A percentile compares a stretch with the other conserved stretches of the same genome.
phyloP scores from a whole-genome alignment of 30 jellyfish, hydroid and myxozoan species.

The Hydractinia echinata region DNA sequence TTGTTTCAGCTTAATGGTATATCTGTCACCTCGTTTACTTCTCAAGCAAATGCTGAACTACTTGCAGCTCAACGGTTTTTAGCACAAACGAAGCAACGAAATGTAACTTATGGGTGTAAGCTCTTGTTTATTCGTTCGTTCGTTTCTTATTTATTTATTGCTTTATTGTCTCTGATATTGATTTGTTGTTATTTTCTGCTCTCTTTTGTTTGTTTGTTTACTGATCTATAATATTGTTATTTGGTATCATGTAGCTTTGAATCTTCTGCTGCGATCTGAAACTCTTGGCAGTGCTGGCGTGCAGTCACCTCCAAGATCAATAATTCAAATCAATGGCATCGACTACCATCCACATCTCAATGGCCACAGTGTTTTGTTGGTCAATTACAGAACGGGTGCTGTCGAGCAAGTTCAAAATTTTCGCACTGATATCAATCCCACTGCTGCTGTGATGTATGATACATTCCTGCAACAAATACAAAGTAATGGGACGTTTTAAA shows the following conservation, averaged over 20 bases:
- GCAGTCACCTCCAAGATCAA: slow-evolving; percentile 65
- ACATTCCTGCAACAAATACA: slow-evolving; percentile 36
- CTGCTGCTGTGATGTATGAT: slow-evolving; percentile 36
- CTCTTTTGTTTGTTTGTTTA: too few relatives aligned
- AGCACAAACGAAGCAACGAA: slow-evolving; percentile 56
- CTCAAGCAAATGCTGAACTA: slow-evolving; percentile 48
- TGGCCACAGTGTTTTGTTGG: slow-evolving; percentile 57
- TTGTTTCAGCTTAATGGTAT: slow-evolving; percentile 46
- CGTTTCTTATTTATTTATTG: background rate
- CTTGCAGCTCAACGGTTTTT: slow-evolving; percentile 46
- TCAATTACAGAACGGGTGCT: slow-evolving; percentile 53
- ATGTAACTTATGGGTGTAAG: slow-evolving; percentile 62
- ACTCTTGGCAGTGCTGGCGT: slow-evolving; percentile 77
- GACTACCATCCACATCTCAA: slow-evolving; percentile 66
- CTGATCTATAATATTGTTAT: too few relatives aligned
- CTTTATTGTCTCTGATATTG: background rate
- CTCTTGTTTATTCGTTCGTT: background rate
- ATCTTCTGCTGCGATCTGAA: slow-evolving; percentile 66
- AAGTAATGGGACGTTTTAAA: slow-evolving; percentile 26
- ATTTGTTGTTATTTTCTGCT: background rate
- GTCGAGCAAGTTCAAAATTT: slow-evolving; percentile 53
- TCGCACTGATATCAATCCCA: slow-evolving; percentile 66
- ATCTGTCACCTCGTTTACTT: slow-evolving; percentile 44
- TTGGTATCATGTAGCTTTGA: slow-evolving; percentile 31
- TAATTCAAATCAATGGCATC: slow-evolving; percentile 56